Evolutionary conservation across 2,113 vertebrate species (phyloP).

Genomic region (Lepidothrix coronata): DNA sequence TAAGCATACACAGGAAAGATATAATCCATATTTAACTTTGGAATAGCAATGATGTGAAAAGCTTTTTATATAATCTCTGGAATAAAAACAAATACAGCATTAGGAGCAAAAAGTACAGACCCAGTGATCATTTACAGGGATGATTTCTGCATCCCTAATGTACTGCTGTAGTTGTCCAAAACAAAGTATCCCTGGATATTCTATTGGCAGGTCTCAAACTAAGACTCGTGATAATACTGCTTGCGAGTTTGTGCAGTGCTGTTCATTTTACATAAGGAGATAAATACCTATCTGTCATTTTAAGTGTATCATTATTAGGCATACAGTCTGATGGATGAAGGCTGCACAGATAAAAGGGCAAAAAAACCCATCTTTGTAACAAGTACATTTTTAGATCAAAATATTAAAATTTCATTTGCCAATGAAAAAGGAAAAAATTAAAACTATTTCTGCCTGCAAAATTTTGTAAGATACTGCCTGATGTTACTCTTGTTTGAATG

Average conservation of each 20-base stretch:
- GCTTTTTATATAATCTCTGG: background rate
- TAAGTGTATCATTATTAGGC: background rate
- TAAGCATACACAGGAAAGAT: background rate
- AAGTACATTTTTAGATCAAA: background rate
- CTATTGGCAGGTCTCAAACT: background rate
- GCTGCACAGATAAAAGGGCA: background rate
- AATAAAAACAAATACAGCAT: background rate
- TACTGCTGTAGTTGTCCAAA: background rate
- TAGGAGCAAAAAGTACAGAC: accelerated
- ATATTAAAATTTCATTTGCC: background rate
- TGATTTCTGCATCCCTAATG: background rate
- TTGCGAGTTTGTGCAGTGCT: background rate
- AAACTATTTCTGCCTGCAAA: background rate
- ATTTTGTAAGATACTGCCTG: background rate
- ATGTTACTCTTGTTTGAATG: background rate
- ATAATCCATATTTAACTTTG: background rate
- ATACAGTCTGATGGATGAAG: background rate
- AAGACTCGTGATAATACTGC: background rate
- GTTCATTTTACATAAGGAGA: background rate
- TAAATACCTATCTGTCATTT: background rate
- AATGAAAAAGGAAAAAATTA: background rate
- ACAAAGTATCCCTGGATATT: background rate
- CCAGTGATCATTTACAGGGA: background rate
- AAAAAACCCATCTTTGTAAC: background rate
- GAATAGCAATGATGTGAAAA: background rate